Base-by-base conservation (phyloP, 2,113 vertebrate genomes). In the Cyphotilapia sp. region DNA sequence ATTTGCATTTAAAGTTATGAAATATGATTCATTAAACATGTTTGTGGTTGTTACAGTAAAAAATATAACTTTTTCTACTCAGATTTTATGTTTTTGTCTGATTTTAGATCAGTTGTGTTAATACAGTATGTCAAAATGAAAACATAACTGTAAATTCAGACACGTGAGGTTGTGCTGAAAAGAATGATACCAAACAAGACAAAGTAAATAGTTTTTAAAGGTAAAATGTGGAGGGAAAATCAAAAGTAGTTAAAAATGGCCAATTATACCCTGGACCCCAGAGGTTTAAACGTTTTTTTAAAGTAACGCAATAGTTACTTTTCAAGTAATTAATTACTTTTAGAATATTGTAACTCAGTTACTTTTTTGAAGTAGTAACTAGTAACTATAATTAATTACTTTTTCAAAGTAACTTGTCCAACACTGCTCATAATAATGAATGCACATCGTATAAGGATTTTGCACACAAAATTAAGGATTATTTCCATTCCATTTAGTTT, bases 201-300 rank as follows among this genome's bases (percentile, higher is more conserved):
- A 57, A 57, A 29, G 3, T 57, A 57, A 57, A 29, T 57, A 1
- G 24, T 8, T 16, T 57, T 9, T 57, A 16, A 29, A 57, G 24
- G 56, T 5, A 3, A 29, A 57, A 57, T 57, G 56, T 57, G 13
- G 56, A 57, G 54, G 0, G 0, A 57, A 57, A 29, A 57, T 16
- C 24, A 57, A 29, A 57, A 29, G 56, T 29, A 29, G 24, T 57
- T 5, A 29, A 59, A 59, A 59, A 29, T 59, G 7, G 24, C 8
- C 56, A 59, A 0, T 5, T 29, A 59, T 29, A 59, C 24, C 56
- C 8, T 5, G 4, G 56, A 29, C 24, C 56, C 56, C 56, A 29
- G 13, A 31, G 3, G 13, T 27, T 59, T 16, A 59, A 29, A 59
- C 0, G 0, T 2, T 59, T 31, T 59, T 9, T 29, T 5, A 16